Percentiles rank a stretch among this genome's conserved stretches.
Conservation (phyloP, 2,797 vertebrate genomes). For the Menidia menidia region DNA sequence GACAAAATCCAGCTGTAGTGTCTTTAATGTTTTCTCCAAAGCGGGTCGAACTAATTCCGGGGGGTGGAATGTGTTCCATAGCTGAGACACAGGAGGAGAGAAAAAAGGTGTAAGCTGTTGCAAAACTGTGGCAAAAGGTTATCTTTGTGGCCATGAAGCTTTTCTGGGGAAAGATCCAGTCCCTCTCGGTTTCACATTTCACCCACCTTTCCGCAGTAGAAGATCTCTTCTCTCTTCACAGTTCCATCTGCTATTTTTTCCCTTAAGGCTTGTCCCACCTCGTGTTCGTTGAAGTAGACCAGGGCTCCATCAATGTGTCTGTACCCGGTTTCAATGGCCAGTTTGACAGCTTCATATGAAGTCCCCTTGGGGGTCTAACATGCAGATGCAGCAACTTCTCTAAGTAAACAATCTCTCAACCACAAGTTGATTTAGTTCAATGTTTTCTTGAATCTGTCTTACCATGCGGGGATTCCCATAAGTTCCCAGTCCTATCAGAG, state of each 20-base stretch:
- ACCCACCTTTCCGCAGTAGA: constrained; percentile 91
- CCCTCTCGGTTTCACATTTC: background rate
- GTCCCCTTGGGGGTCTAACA: constrained; percentile 84
- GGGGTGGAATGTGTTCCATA: constrained; percentile 90
- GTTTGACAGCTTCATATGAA: constrained; percentile 83
- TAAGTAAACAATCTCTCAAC: background rate
- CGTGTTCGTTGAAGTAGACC: constrained; percentile 90
- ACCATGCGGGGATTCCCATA: constrained; percentile 81
- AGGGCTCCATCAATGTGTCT: constrained; percentile 91
- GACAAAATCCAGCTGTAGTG: constrained; percentile 89
- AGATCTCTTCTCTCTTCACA: constrained; percentile 90
- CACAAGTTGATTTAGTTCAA: background rate
- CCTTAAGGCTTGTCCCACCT: constrained; percentile 91
- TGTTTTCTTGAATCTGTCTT: constrained; percentile 10
- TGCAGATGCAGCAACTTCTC: background rate
- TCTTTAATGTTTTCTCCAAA: constrained; percentile 87
- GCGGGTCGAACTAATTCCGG: constrained; percentile 86
- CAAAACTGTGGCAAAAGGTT: background rate
- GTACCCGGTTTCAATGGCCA: constrained; percentile 90
- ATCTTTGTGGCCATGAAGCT: background rate
- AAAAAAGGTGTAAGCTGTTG: background rate
- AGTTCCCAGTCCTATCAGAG: constrained; percentile 90
- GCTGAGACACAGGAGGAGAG: constrained; percentile 66
- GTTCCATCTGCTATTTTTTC: constrained; percentile 93
- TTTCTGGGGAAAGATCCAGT: background rate